phyloP scores from a whole-genome alignment of 2,888 invertebrate species.

The Formica aserva region DNA sequence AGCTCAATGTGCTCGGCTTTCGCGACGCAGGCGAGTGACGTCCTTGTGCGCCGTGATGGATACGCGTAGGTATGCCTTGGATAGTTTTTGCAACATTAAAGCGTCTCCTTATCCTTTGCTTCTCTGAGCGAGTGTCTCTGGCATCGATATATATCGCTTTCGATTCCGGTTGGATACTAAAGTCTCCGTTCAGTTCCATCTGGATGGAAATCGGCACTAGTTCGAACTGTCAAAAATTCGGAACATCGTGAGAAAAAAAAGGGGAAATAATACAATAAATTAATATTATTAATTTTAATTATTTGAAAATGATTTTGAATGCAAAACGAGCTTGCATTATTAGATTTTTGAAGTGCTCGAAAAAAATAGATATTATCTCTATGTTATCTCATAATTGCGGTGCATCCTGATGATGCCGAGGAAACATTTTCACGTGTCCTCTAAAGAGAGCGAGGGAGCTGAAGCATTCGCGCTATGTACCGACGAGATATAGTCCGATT shows the following conservation, averaged over 20 bases:
- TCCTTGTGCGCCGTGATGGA: constrained; percentile 38
- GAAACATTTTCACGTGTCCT: neutral
- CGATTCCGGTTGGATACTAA: neutral
- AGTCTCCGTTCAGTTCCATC: neutral
- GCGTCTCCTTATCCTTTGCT: constrained; percentile 21
- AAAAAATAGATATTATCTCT: neutral
- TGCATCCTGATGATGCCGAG: neutral
- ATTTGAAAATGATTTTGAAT: neutral
- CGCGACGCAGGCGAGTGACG: constrained; percentile 19
- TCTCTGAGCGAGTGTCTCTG: constrained; percentile 25
- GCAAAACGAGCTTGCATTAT: neutral
- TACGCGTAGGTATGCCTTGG: constrained; percentile 37
- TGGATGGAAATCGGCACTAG: neutral
- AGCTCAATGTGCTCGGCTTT: constrained; percentile 33
- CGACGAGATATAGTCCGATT: constrained; percentile 65
- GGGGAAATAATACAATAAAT: neutral
- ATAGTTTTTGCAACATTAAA: constrained; percentile 31
- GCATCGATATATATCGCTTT: constrained; percentile 31
- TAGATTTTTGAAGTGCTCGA: neutral
- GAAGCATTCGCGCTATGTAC: neutral
- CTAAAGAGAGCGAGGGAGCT: neutral
- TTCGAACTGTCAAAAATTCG: neutral
- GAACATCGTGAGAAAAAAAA: no score
- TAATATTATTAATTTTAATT: neutral
- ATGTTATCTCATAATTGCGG: neutral